Evolutionary conservation across 2,113 vertebrate genomes (phyloP).

Genomic region (Sorex araneus): DNA sequence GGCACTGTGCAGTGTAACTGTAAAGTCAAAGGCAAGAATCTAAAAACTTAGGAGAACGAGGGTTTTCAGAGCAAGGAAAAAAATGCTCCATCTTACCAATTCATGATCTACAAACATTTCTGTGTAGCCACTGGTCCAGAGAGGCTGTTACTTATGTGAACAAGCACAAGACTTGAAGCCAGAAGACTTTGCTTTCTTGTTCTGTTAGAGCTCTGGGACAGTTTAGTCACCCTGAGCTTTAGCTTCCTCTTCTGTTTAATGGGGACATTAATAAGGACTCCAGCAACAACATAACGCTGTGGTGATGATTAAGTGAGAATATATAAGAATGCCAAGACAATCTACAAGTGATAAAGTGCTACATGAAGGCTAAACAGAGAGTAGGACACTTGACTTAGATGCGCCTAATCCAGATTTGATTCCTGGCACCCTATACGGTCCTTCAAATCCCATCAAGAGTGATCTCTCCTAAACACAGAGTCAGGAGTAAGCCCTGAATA

Average conservation of each 20-base stretch:
- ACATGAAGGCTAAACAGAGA: too few relatives aligned
- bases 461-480: too few relatives aligned
- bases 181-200: conserved; percentile 16
- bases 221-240: background rate
- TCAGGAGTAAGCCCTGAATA: too few relatives aligned
- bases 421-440: too few relatives aligned
- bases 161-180: background rate
- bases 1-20: conserved; percentile 8
- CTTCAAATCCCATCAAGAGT: too few relatives aligned
- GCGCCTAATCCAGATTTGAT: too few relatives aligned
- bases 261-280: background rate
- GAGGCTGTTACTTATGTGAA: conserved; percentile 7
- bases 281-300: background rate
- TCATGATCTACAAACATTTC: conserved; percentile 20
- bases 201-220: background rate
- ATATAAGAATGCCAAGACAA: background rate
- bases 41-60: conserved; percentile 60
- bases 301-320: background rate
- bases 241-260: conserved; percentile 22
- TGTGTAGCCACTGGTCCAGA: background rate
- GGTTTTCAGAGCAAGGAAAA: conserved; percentile 49
- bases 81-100: conserved; percentile 27
- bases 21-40: conserved; percentile 58
- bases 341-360: background rate
- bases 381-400: too few relatives aligned